Base-by-base conservation (phyloP, 2,888 invertebrate genomes). In the Rotaria sp. region DNA sequence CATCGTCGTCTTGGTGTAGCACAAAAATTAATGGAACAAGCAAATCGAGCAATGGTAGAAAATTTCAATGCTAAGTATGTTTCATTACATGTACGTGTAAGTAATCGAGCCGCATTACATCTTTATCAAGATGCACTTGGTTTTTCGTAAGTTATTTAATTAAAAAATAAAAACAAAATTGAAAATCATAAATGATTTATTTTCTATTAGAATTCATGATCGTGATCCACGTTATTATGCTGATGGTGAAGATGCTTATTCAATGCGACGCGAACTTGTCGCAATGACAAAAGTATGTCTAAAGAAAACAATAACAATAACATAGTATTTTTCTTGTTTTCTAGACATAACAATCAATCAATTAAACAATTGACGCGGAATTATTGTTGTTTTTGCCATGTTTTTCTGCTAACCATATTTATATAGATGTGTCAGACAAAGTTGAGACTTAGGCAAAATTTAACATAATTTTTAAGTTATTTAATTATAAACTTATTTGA, bases 141-240 rank as follows among this genome's bases (percentile, higher is more conserved):
- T 87, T 92, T 92, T 86, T 89, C 90, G 92, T 92, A 88, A 89
- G 52, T 52, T 11, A 52, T 48, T 48, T 11, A 48, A 24, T 52
- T 52, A 4, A 24, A 52, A 52, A 52, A 15, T 13, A 18, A 50
- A 50, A 18, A 50, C 13, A 1, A 50, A 50, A 18, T 13, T 24
- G 24, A 5, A 4, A 52, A 52, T 52, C 8, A 3, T 52, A 52
- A 21, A 3, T 4, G 1, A n/a, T n/a, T 7, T 52, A 7, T 7
- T 52, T 52, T 21, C 4, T 2, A 24, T 48, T 88, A 92, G 92
- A 87, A 92, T 92, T n/a, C 94, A 95, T 24, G 97, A 98, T 92
- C 95, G 97, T 89, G 97, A 98, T 92, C 97, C 97, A 0, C 97
- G 97, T 92, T 99, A 99, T 92, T 99, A 99, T 92, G 99, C 99